A percentile compares a stretch with the other conserved stretches of the same genome.
Evolutionary conservation across 2,113 vertebrate genomes (phyloP).

Genomic region (Ctenomys sociabilis): DNA sequence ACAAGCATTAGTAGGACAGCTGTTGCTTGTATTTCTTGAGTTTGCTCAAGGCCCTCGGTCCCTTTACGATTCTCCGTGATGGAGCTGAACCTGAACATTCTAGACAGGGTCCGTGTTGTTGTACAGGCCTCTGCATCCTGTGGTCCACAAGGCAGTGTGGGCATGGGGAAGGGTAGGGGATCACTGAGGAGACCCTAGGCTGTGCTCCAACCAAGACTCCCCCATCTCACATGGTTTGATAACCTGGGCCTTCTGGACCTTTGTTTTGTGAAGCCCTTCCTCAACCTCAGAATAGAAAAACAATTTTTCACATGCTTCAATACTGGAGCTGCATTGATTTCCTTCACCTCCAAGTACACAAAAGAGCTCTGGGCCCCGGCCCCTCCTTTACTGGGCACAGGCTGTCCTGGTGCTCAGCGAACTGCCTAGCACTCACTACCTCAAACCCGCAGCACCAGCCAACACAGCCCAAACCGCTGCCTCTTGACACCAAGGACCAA

Average conservation of each 20-base stretch:
- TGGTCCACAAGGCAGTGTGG: neutral
- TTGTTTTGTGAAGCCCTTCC: neutral
- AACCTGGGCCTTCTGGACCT: neutral
- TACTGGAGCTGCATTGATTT: neutral
- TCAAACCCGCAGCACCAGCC: rapidly evolving
- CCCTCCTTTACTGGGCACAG: no score
- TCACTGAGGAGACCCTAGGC: neutral
- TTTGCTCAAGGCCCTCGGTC: neutral
- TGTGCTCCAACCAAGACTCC: neutral
- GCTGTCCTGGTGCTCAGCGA: neutral
- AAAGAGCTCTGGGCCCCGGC: neutral
- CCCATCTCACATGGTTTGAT: neutral
- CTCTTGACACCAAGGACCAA: neutral
- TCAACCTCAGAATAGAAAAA: neutral
- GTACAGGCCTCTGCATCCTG: rapidly evolving
- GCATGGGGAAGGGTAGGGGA: neutral
- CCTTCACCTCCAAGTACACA: neutral
- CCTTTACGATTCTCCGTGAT: neutral
- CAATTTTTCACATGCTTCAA: neutral
- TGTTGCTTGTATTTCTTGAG: rapidly evolving
- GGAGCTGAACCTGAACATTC: neutral
- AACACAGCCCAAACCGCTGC: neutral
- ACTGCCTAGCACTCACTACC: neutral
- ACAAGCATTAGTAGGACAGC: neutral
- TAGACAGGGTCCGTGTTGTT: neutral